Percentiles rank a stretch among this genome's conserved stretches.
These are phyloP conservation scores for Hydropsyche tenuis DNA, from an alignment of 1,140 invertebrate species.

Conservation along the genomic window DNA sequence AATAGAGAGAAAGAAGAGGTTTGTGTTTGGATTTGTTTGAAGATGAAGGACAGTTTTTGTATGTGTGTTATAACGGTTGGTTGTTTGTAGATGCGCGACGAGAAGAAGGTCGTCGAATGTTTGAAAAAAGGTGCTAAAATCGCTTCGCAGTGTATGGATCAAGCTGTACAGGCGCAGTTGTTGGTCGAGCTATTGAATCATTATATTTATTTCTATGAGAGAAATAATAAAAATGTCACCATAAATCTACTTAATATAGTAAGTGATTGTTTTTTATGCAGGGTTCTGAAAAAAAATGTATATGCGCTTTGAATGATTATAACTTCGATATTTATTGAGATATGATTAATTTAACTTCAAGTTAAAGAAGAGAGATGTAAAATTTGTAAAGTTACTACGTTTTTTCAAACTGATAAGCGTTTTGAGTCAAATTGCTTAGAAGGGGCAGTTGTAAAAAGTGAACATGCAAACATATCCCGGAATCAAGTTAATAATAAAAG, in stretches of 20 bases:
- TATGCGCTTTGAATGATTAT: too few relatives aligned
- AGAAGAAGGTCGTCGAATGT: constrained; percentile 91
- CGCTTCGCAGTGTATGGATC: constrained; percentile 97
- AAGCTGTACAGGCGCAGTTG: constrained; percentile 94
- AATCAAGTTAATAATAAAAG: too few relatives aligned
- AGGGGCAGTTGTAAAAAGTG: too few relatives aligned
- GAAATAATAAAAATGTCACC: constrained; percentile 85
- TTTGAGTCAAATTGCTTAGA: too few relatives aligned
- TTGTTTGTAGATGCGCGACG: constrained; percentile 78
- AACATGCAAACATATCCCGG: too few relatives aligned
- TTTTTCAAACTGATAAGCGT: too few relatives aligned
- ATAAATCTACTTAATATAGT: constrained; percentile 65
- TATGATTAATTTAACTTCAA: too few relatives aligned
- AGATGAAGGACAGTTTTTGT: too few relatives aligned
- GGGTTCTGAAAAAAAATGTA: neutral
- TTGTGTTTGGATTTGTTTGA: constrained; percentile 40
- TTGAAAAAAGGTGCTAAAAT: constrained; percentile 95
- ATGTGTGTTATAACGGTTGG: neutral
- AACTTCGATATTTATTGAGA: too few relatives aligned
- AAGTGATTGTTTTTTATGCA: constrained; percentile 49
- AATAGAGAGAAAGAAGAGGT: constrained; percentile 73
- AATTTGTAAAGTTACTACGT: too few relatives aligned
- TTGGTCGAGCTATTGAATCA: constrained; percentile 94
- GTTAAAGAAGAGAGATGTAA: too few relatives aligned
- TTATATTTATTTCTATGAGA: constrained; percentile 94